Conservation (phyloP, 2,888 invertebrate species). For the Nomada lathburiana region DNA sequence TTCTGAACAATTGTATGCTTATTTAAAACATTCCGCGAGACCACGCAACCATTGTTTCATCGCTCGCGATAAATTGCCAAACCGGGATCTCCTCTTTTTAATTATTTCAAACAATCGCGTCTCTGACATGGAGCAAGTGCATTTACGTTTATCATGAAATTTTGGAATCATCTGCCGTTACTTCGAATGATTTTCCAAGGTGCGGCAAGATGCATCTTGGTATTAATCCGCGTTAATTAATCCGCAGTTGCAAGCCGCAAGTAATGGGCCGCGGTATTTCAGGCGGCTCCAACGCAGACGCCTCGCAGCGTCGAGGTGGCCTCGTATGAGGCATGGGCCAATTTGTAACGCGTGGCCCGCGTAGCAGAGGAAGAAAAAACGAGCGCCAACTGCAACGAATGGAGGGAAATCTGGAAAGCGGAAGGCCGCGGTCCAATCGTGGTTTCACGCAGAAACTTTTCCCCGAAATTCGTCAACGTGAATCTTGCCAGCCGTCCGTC, state of each 20-base stretch:
- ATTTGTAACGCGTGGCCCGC: slow-evolving; percentile 76
- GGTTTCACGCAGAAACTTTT: slow-evolving; percentile 53
- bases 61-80: too few relatives aligned
- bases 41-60: too few relatives aligned
- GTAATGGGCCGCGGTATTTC: slow-evolving; percentile 78
- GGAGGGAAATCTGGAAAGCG: slow-evolving; percentile 52
- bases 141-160: slow-evolving; percentile 4
- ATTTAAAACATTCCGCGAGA: too few relatives aligned
- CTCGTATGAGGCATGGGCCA: slow-evolving; percentile 78
- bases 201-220: slow-evolving; percentile 58
- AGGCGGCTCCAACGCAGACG: slow-evolving; percentile 63
- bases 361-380: slow-evolving; percentile 28
- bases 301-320: slow-evolving; percentile 64
- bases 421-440: slow-evolving; percentile 47
- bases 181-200: slow-evolving; percentile 35
- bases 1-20: too few relatives aligned
- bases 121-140: too few relatives aligned
- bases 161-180: background rate
- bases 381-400: slow-evolving; percentile 40
- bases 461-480: slow-evolving; percentile 38
- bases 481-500: slow-evolving; percentile 41
- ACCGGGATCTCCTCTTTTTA: background rate
- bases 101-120: background rate
- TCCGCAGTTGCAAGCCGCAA: slow-evolving; percentile 78
- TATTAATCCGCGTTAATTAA: slow-evolving; percentile 76